Evolutionary conservation across 2,888 invertebrate species (phyloP), one percentile per base, ranked within the genome.

Genomic region (Drosophila stalkeri): DNA sequence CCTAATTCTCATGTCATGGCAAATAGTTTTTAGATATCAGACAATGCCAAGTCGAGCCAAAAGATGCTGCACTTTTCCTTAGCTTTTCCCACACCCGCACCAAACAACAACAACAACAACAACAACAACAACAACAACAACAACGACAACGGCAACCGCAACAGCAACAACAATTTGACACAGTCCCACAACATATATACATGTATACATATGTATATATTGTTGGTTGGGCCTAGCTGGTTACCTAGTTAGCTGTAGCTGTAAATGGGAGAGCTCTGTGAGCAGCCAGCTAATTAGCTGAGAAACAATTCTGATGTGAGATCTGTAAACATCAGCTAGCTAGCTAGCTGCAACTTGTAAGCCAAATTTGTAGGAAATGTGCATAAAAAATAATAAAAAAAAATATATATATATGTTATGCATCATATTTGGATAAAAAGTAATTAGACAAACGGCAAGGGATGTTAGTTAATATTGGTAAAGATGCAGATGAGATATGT

Each of bases 1-100:
- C 84, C 81, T 75, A 81, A 86, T 89, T 85, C 89, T 89, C 89
- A 89, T 85, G 89, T 88, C 83, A 82, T 87, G 82, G 57, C 82
- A 62, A 68, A 55, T 65, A 64, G 54, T 71, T 59, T 52, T 61
- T 31, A 59, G 70, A 61, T 70, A 63, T 46, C 56, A 82, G 75
- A 88, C 84, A 88, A 84, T 83, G 87, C 66, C 69, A 77, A 57
- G 37, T 35, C 72, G 71, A 62, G 60, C 49, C 64, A 41, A 51
- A 72, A 87, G 88, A 82, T 85, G 87, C 72, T 74, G 82, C 87
- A 82, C 86, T 82, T 84, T 78, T 87, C 64, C 73, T 76, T 73
- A 79, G 49, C 76, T 67, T 81, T 87, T 83, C 69, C 82, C 82
- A 74, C 86, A 77, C 74, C 60, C 77, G 60, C 61, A 46, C 49